Conservation (phyloP, 2,113 vertebrate genomes). For the Amia ocellicauda region DNA sequence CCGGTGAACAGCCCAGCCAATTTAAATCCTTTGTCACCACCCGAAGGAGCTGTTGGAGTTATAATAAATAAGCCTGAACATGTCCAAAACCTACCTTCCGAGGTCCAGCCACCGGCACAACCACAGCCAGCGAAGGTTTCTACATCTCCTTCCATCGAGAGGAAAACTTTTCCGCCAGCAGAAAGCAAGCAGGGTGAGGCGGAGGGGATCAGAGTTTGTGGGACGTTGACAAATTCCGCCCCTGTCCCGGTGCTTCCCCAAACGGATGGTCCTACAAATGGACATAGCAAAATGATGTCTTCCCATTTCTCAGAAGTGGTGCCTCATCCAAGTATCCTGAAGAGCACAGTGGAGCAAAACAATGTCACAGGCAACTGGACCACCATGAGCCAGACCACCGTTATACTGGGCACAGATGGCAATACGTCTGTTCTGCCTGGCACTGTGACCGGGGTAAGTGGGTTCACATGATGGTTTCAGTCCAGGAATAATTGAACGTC, state of each 20-base stretch:
- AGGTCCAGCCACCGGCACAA: slow-evolving; percentile 45
- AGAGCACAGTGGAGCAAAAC: slow-evolving; percentile 77
- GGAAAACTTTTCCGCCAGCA: slow-evolving; percentile 63
- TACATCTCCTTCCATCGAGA: slow-evolving; percentile 63
- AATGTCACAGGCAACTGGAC: slow-evolving; percentile 78
- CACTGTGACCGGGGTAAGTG: slow-evolving; percentile 77
- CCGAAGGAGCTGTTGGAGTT: slow-evolving; percentile 57
- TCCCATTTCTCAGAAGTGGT: slow-evolving; percentile 60
- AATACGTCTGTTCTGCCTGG: slow-evolving; percentile 85
- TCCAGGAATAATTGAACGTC: slow-evolving; percentile 40
- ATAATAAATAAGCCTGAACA: slow-evolving; percentile 66
- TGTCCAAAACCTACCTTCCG: slow-evolving; percentile 42
- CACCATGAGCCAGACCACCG: slow-evolving; percentile 89
- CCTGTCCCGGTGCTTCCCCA: slow-evolving; percentile 48
- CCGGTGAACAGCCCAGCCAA: slow-evolving; percentile 57
- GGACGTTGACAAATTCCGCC: slow-evolving; percentile 75
- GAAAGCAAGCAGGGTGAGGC: slow-evolving; percentile 68
- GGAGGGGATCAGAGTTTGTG: slow-evolving; percentile 74
- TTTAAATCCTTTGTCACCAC: slow-evolving; percentile 53
- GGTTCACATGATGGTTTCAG: slow-evolving; percentile 39
- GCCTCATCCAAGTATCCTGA: slow-evolving; percentile 60
- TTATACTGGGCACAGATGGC: slow-evolving; percentile 89
- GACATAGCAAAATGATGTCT: slow-evolving; percentile 70
- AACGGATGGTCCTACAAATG: slow-evolving; percentile 33
- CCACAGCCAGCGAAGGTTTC: slow-evolving; percentile 43